Evolutionary conservation across 1,140 invertebrate genomes (phyloP), one percentile per base, ranked within the genome.

Genomic region (Caligus rogercresseyi): DNA sequence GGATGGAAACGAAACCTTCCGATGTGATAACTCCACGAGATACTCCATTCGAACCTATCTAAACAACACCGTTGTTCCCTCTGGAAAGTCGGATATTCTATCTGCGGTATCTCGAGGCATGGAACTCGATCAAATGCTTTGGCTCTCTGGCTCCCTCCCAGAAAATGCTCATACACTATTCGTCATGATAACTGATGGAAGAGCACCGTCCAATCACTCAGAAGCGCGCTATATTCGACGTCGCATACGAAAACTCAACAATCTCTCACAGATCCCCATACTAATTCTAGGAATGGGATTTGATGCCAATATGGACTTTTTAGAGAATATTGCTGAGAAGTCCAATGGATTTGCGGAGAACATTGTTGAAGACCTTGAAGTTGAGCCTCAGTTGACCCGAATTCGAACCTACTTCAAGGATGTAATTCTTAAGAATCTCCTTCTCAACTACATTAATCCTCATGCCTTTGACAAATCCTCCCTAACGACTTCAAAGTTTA

Each of bases 361-460:
- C 57, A 25, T 60, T 3, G 43, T 60, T 43, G 57, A 60, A 25
- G 57, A 60, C 21, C 16, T 60, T 24, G 26, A 60, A 25, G 57
- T 60, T 18, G 57, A 60, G 26, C 24, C 23, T 15, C 57, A 60
- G 43, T 43, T 60, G 57, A 3, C 13, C 24, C 16, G 26, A 11
- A 60, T 60, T 14, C 18, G 25, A 31, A 60, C 21, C 16, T 25
- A 60, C 16, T n/a, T 60, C 7, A 25, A 60, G 2, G 57, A 43
- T 31, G 57, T 60, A n/a, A 25, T 60, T 53, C 26, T 60, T 20
- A 60, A 60, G 21, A 60, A 60, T 25, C 25, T 60, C 1, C n/a
- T 18, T 18, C 26, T 60, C 1, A 25, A 43, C 3, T 60, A 60
- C 21, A 26, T 60, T n/a, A 25, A 25, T 23, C 20, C 2, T n/a